A percentile compares a stretch with the other conserved stretches of the same genome.
Evolutionary conservation across 2,888 invertebrate species (phyloP).

Genomic region (Artemia sinica): DNA sequence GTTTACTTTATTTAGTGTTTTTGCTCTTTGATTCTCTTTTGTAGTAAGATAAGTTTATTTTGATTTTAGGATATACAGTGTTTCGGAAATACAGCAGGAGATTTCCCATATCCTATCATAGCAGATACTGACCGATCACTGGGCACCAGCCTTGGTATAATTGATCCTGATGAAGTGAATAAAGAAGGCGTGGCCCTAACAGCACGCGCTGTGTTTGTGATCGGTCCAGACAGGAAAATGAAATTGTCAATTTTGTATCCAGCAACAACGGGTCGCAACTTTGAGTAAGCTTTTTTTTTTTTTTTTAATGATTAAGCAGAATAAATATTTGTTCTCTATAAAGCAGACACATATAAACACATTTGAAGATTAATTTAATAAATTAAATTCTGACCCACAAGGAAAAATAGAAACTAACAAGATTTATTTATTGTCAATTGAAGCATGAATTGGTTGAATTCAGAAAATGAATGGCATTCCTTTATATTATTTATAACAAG

Average conservation of each 20-base stretch:
- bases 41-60: background rate
- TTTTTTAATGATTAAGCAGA: background rate
- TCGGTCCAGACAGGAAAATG: constrained; percentile 59
- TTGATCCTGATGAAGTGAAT: constrained; percentile 52
- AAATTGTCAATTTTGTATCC: constrained; percentile 67
- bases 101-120: constrained; percentile 62
- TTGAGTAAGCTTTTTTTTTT: constrained; percentile 44
- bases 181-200: constrained; percentile 48
- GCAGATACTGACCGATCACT: constrained; percentile 53
- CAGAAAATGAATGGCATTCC: no score
- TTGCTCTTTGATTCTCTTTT: no score
- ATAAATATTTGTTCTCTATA: background rate
- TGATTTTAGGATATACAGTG: constrained; percentile 44
- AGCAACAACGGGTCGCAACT: constrained; percentile 65
- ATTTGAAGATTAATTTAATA: no score
- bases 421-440: no score
- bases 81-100: constrained; percentile 31
- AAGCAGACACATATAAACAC: no score
- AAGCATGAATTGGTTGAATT: no score
- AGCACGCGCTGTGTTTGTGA: constrained; percentile 56
- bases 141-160: constrained; percentile 56
- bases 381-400: no score
- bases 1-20: no score
- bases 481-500: no score
- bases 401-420: no score